These are phyloP conservation scores for Rousettus madagascariensis DNA, from an alignment of 2,797 vertebrate species.

Conservation along the genomic window DNA sequence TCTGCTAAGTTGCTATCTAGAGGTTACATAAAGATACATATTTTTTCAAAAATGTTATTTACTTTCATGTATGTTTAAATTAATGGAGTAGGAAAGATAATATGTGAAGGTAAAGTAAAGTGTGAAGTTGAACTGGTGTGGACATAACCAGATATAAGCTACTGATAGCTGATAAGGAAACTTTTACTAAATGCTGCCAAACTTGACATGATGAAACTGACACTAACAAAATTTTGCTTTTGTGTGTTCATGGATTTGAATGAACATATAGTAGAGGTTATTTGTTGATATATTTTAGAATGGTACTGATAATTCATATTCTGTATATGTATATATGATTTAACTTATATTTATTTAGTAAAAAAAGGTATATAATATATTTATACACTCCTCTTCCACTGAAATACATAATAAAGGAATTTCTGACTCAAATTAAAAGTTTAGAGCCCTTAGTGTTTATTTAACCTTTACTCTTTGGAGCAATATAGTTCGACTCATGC, in stretches of 20 bases:
- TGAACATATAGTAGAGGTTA: not conserved
- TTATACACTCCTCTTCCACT: not conserved
- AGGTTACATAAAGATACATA: not conserved
- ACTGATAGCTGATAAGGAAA: not conserved
- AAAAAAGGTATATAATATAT: not conserved
- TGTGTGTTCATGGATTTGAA: not conserved
- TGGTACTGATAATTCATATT: not conserved
- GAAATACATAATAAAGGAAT: not conserved
- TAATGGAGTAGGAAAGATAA: not conserved
- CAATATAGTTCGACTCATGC: constrained; percentile 56
- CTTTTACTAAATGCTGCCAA: not conserved
- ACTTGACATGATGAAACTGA: not conserved
- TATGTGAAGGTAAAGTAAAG: not conserved
- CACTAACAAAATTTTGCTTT: not conserved
- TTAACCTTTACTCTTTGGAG: constrained; percentile 58
- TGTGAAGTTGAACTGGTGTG: not conserved
- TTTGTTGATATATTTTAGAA: not conserved
- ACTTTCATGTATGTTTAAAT: not conserved
- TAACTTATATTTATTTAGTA: not conserved
- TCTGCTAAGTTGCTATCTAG: not conserved
- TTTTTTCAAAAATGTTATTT: not conserved
- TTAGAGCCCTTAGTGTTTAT: not conserved
- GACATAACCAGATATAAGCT: not conserved
- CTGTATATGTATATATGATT: not conserved
- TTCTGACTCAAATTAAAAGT: not conserved